Evolutionary conservation across 2,888 invertebrate genomes (phyloP), one percentile per base, ranked within the genome.

Genomic region (Amaurobius ferox): DNA sequence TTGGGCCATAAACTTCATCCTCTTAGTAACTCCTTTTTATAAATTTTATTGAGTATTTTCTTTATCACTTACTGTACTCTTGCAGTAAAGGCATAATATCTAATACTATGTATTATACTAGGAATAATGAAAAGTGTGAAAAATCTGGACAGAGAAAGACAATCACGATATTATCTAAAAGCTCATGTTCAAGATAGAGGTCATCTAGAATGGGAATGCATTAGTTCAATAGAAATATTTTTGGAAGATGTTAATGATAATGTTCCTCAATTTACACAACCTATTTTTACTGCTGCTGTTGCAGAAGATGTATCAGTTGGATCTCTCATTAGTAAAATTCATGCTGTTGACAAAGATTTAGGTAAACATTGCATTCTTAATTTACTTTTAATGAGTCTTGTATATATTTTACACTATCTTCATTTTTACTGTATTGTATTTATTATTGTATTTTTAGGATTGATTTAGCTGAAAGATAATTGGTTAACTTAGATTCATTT

Each of bases 291-390:
- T 64, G 88, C 80, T 30, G 79, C 86, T 88, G 93, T 97, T 89
- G 95, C 96, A 1, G 97, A 97, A 92, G 96, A 97, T 91, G 96
- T 96, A 0, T 95, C 95, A 90, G 93, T 95, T 16, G 96, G 96
- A 77, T 95, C 96, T 0, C 92, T 97, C 26, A 95, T 97, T 9
- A 95, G 96, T 0, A 97, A 97, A 93, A 95, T 97, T 13, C 96
- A 96, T 91, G 96, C 97, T 7, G 92, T 93, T 88, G 97, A 97
- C 89, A 94, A 94, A 32, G 97, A 97, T 92, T 94, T 95, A 62
- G 96, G 95, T 91, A 87, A 70, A 48, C 2, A 9, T 23, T 61
- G 5, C 2, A 61, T 26, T 9, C 9, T 3, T 61, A 26, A n/a
- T 55, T 0, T 55, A 55, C 19, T 2, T 28, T 62, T 44, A 44